Conservation (phyloP, 2,888 invertebrate species). For the Dasypolia templi region DNA sequence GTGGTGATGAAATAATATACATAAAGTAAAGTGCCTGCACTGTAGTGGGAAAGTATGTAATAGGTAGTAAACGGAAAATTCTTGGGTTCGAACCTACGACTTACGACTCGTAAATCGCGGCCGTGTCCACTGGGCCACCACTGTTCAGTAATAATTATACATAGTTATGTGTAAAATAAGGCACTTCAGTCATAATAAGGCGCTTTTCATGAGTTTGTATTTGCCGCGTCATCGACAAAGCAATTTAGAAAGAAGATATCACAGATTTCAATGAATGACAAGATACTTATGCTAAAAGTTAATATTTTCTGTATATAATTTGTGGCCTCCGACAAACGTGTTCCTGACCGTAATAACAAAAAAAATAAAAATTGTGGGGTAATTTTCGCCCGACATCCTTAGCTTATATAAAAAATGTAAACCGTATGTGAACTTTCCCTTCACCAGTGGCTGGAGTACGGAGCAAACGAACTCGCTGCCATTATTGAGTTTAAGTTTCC, state of each 20-base stretch:
- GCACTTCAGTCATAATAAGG: no score
- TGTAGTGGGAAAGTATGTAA: not conserved
- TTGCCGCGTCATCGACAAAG: no score
- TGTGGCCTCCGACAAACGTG: not conserved
- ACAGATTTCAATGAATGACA: no score
- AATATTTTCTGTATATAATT: no score
- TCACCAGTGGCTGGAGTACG: constrained; percentile 21
- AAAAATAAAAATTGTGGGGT: not conserved
- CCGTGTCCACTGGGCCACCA: not conserved
- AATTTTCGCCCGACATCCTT: constrained; percentile 12
- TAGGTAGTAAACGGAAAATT: no score
- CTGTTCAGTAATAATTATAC: no score
- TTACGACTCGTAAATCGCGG: no score
- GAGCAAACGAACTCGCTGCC: constrained; percentile 37
- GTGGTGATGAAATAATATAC: not conserved
- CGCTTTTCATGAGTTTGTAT: no score
- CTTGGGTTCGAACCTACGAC: not conserved
- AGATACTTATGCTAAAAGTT: no score
- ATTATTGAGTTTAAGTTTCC: constrained; percentile 38
- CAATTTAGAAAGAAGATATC: no score
- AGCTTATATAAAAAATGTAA: constrained; percentile 45
- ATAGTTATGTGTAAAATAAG: no score
- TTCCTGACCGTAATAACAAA: not conserved
- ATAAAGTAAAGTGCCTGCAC: not conserved
- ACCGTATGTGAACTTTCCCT: constrained; percentile 16